Evolutionary conservation across 2,113 vertebrate genomes (phyloP), one percentile per base, ranked within the genome.

Genomic region (Pelobates fuscus): DNA sequence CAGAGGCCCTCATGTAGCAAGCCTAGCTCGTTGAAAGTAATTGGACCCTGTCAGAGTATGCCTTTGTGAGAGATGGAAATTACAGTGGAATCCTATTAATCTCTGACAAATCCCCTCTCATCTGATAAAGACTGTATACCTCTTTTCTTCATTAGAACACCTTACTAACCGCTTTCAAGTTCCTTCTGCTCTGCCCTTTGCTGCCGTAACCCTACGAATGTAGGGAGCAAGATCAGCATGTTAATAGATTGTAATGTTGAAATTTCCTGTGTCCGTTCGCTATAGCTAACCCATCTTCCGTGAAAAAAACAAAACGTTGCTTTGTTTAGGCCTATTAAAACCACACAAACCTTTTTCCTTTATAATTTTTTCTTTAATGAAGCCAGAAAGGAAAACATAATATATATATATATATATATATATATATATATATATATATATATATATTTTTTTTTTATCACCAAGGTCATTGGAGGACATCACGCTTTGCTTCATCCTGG

Each of bases 1-100:
- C 90, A 88, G 79, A 86, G 87, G 88, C 82, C 72, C 82, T n/a
- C 65, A 59, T 82, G 81, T 86, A 82, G 88, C 85, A 79, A 89
- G 83, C 78, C 82, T 81, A 81, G 87, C 84, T 85, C 88, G 85
- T 78, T 77, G 81, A 82, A 85, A 84, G 85, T 83, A 85, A 84
- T 83, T 83, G 84, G 88, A 80, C 85, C 86, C 78, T 87, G 91
- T 92, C 90, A 91, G 87, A 87, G 84, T 78, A 84, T 79, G 80
- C 88, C 86, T 88, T 80, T 84, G 84, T 87, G 87, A 91, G 91
- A 91, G 85, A 86, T 79, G 84, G 84, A 86, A 84, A 82, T 86
- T 88, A 90, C 87, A 91, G 85, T 87, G 91, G 90, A 87, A 82
- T 87, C 83, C 87, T 84, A 88, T 91, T 92, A 90, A 91, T 91